phyloP scores from a whole-genome alignment of 2,113 vertebrate species.

The Hoplias malabaricus region DNA sequence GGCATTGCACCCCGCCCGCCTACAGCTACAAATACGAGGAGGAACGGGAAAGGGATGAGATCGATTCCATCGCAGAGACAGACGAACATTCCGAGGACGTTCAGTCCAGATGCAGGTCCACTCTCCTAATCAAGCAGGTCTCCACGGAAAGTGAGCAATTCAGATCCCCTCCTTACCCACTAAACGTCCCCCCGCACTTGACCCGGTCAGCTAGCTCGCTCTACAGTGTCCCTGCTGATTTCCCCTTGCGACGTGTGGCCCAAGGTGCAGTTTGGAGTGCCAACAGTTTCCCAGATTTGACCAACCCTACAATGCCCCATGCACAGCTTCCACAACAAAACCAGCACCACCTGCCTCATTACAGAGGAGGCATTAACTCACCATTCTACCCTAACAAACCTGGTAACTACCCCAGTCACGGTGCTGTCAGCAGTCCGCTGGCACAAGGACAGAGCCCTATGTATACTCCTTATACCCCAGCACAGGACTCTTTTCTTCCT shows the following conservation, averaged over 20 bases:
- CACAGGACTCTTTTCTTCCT: not conserved
- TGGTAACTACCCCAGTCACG: not conserved
- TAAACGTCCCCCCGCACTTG: slow-evolving; percentile 61
- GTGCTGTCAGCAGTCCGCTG: not conserved
- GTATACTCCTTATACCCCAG: not conserved
- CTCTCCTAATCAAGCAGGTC: slow-evolving; percentile 70
- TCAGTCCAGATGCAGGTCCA: slow-evolving; percentile 69
- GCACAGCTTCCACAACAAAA: slow-evolving; percentile 6
- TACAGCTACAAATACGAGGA: slow-evolving; percentile 83
- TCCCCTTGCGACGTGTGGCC: slow-evolving; percentile 72
- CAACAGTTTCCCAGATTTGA: slow-evolving; percentile 84
- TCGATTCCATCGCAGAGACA: slow-evolving; percentile 53
- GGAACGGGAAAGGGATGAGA: slow-evolving; percentile 45
- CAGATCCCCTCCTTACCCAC: slow-evolving; percentile 58
- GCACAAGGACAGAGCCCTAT: not conserved
- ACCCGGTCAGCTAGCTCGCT: slow-evolving; percentile 80
- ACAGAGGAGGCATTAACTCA: slow-evolving; percentile 2
- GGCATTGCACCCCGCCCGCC: slow-evolving; percentile 77
- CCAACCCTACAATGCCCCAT: slow-evolving; percentile 23
- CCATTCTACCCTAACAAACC: not conserved
- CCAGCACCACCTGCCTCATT: slow-evolving; percentile 44
- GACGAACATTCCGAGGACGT: slow-evolving; percentile 43
- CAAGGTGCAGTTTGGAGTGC: slow-evolving; percentile 78
- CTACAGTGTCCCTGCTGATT: slow-evolving; percentile 76
- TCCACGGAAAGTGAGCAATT: slow-evolving; percentile 49